These are phyloP conservation scores for Cottus gobio DNA, from an alignment of 2,113 vertebrate genomes.

Conservation along the genomic window DNA sequence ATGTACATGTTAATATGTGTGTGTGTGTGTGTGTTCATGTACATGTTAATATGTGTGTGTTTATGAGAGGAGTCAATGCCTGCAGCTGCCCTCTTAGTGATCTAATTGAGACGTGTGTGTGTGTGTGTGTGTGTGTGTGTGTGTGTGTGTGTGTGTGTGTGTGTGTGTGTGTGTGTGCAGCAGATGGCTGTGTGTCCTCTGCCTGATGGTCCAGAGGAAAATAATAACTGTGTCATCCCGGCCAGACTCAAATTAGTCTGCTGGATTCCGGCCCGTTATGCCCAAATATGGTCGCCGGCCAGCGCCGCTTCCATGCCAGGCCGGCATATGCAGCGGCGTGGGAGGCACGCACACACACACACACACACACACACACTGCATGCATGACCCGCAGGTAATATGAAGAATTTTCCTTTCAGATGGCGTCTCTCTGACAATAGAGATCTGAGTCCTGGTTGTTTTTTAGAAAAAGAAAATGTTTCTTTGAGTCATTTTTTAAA, in stretches of 20 bases:
- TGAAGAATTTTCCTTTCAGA: not conserved
- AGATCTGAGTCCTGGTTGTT: not conserved
- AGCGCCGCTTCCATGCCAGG: slow-evolving; percentile 89
- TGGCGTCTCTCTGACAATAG: not conserved
- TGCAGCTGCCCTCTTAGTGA: slow-evolving; percentile 92
- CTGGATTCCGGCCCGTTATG: slow-evolving; percentile 90
- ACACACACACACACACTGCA: slow-evolving; percentile 41
- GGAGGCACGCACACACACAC: slow-evolving; percentile 21
- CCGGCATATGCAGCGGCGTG: slow-evolving; percentile 90
- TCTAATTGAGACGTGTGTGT: slow-evolving; percentile 99
- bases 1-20: slow-evolving; percentile 21
- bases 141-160: slow-evolving; percentile 27
- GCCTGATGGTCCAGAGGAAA: slow-evolving; percentile 97
- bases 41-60: slow-evolving; percentile 14
- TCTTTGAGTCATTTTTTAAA: not conserved
- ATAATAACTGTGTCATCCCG: slow-evolving; percentile 98
- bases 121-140: slow-evolving; percentile 67
- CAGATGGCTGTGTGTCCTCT: slow-evolving; percentile 98
- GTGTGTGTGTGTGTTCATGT: slow-evolving; percentile 22
- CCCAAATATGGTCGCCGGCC: slow-evolving; percentile 79
- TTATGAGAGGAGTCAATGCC: slow-evolving; percentile 34
- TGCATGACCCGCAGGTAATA: slow-evolving; percentile 8
- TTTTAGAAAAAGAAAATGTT: not conserved
- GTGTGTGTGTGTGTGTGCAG: slow-evolving; percentile 84
- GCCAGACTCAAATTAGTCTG: slow-evolving; percentile 98